Percentiles rank a stretch among this genome's conserved stretches.
Evolutionary conservation across 1,140 invertebrate genomes (phyloP).

Genomic region (Branchinecta lindahli): DNA sequence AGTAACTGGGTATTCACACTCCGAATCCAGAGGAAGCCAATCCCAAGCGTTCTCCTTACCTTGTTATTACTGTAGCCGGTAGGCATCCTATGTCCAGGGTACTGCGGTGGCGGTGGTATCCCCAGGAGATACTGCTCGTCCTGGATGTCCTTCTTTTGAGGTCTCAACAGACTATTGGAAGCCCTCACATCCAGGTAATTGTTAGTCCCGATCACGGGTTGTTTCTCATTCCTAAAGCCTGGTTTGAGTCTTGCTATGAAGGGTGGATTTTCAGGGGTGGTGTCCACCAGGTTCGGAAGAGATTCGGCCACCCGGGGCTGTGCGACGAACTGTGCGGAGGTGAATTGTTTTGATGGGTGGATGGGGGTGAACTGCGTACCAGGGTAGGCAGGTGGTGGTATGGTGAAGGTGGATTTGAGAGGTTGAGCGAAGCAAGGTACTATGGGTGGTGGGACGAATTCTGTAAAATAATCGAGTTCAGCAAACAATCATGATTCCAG

Average conservation of each 20-base stretch:
- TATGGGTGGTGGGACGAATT: constrained; percentile 25
- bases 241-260: background rate
- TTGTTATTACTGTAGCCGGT: background rate
- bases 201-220: constrained; percentile 42
- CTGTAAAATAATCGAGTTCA: background rate
- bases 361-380: constrained; percentile 22
- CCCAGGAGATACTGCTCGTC: constrained; percentile 18
- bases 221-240: background rate
- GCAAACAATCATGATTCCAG: too few species aligned
- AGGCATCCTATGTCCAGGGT: constrained; percentile 27
- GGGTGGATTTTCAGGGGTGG: constrained; percentile 25
- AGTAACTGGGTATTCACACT: too few species aligned
- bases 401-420: constrained; percentile 16
- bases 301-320: constrained; percentile 37
- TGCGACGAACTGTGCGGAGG: constrained; percentile 13
- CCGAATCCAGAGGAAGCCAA: too few species aligned
- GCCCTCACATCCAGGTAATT: constrained; percentile 51
- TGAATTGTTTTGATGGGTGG: constrained; percentile 18
- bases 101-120: constrained; percentile 34
- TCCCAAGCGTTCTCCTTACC: background rate
- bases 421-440: constrained; percentile 17
- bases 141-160: constrained; percentile 12
- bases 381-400: constrained; percentile 19
- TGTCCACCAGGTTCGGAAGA: constrained; percentile 35
- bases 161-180: constrained; percentile 27